Conservation (phyloP, 2,888 invertebrate species). For the Cepaea hortensis region DNA sequence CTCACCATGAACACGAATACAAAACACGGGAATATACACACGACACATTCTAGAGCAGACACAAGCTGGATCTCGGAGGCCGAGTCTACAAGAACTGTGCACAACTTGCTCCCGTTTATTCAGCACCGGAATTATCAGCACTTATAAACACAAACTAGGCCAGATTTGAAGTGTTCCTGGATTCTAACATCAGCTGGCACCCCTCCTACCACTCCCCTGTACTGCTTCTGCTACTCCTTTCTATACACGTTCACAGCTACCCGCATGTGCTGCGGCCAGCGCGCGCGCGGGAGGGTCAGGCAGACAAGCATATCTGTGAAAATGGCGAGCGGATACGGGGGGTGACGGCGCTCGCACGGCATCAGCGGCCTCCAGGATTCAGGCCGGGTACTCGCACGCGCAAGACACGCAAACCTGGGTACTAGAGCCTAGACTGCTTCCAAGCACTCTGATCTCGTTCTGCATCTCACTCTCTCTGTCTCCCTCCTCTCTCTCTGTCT, state of each 20-base stretch:
- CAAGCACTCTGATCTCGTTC: background rate
- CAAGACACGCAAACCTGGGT: background rate
- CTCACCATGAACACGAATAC: no score
- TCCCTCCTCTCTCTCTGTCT: background rate
- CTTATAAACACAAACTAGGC: slow-evolving; percentile 3
- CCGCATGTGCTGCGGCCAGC: background rate
- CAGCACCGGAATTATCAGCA: slow-evolving; percentile 3
- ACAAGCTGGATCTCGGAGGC: no score
- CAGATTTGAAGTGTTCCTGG: background rate
- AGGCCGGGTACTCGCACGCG: slow-evolving; percentile 5
- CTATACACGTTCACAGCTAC: background rate
- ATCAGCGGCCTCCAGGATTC: background rate
- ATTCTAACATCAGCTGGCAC: background rate
- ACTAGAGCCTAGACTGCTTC: background rate
- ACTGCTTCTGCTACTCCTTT: background rate
- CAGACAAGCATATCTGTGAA: background rate
- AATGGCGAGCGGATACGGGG: background rate
- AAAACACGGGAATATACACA: no score
- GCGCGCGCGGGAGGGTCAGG: background rate
- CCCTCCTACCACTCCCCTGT: background rate
- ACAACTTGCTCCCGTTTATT: background rate
- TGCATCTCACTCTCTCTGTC: background rate
- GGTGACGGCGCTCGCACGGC: background rate
- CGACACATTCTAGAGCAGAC: no score
- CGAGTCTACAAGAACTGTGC: background rate